Conservation (phyloP, 2,888 invertebrate genomes). For the Pediacus dermestoides region DNA sequence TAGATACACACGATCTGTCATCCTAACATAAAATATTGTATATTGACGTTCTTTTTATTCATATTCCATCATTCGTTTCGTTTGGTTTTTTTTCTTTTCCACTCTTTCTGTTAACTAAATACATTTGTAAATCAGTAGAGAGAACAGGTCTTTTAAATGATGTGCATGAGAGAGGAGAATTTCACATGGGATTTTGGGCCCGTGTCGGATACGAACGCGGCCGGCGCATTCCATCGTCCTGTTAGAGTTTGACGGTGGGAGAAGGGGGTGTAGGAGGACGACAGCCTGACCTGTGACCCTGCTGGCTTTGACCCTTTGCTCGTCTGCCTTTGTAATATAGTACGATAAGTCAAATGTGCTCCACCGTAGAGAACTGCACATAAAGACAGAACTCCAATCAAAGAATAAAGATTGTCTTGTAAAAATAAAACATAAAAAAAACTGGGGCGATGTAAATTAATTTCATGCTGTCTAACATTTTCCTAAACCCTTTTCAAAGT, state of each 20-base stretch:
- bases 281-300: constrained; percentile 2
- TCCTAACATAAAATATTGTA: no score
- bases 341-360: constrained; percentile 1
- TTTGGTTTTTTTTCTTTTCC: no score
- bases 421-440: no score
- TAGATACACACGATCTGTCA: no score
- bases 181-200: constrained; percentile 3
- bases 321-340: constrained; percentile 1
- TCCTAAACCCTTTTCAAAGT: no score
- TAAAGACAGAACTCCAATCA: no score
- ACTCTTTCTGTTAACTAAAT: no score
- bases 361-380: neutral
- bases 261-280: neutral
- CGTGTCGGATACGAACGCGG: constrained; percentile 1
- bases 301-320: constrained; percentile 3
- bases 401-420: no score
- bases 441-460: no score
- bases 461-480: no score
- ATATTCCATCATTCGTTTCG: no score
- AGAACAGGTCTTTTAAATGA: constrained; percentile 1
- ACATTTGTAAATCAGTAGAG: constrained; percentile 2
- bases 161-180: constrained; percentile 1
- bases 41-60: no score
- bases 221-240: constrained; percentile 3
- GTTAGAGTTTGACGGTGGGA: neutral